phyloP scores from a whole-genome alignment of 2,888 invertebrate species.

The Deroplatys truncata region DNA sequence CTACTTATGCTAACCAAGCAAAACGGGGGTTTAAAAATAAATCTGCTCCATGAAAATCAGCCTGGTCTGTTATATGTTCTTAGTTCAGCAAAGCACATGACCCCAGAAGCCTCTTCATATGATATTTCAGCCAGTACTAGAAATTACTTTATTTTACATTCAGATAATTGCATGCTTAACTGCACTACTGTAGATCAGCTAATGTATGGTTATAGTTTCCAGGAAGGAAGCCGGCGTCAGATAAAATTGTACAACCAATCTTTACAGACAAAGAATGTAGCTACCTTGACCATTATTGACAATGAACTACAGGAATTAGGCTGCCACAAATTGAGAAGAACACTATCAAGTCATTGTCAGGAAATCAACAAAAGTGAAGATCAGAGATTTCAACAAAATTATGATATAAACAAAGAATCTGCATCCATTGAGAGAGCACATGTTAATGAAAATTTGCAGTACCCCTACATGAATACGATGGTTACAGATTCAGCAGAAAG shows the following conservation, averaged over 20 bases:
- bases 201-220: background rate
- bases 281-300: background rate
- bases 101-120: background rate
- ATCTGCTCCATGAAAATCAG: background rate
- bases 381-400: background rate
- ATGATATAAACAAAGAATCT: background rate
- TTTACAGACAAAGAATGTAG: background rate
- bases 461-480: background rate
- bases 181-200: background rate
- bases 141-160: background rate
- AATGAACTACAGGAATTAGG: background rate
- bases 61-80: background rate
- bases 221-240: background rate
- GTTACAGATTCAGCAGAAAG: background rate
- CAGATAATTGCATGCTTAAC: background rate
- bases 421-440: background rate
- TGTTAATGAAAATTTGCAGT: background rate
- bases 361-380: background rate
- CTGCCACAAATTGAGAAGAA: background rate
- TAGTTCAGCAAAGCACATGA: background rate
- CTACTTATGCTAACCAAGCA: background rate
- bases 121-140: background rate
- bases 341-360: background rate
- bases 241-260: background rate
- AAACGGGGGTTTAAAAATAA: background rate